phyloP scores from a whole-genome alignment of 1,140 invertebrate genomes.

The Dinothrombium tinctorium region DNA sequence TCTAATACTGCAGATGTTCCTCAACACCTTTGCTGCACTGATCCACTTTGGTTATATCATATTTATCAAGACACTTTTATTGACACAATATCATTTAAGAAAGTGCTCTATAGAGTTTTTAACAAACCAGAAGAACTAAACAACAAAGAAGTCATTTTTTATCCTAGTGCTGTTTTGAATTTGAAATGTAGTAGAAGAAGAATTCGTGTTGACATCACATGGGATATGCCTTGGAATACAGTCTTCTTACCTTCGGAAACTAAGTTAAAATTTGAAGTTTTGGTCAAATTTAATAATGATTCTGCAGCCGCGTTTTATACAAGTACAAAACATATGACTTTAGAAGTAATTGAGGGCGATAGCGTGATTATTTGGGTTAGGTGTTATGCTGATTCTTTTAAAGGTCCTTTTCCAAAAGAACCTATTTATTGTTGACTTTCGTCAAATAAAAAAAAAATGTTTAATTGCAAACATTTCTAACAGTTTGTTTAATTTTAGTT shows the following conservation, averaged over 20 bases:
- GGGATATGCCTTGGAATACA: conserved; percentile 9
- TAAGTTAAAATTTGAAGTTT: conserved; percentile 9
- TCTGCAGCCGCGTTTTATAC: too few species aligned
- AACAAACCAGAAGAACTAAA: neutral
- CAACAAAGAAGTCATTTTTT: neutral
- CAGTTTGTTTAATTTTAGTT: too few species aligned
- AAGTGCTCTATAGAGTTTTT: neutral
- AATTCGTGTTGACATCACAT: conserved; percentile 5
- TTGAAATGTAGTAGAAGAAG: neutral
- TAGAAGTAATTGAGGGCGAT: too few species aligned
- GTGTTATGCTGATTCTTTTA: too few species aligned
- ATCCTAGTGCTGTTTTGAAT: neutral
- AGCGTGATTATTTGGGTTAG: too few species aligned
- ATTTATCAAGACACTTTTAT: conserved; percentile 30
- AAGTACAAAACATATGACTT: too few species aligned
- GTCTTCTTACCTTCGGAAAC: neutral
- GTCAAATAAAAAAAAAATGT: too few species aligned
- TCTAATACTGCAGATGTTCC: conserved; percentile 16
- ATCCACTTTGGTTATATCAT: conserved; percentile 27
- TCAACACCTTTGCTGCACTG: conserved; percentile 25
- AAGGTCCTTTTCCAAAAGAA: too few species aligned
- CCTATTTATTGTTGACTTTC: too few species aligned
- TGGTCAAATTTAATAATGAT: too few species aligned
- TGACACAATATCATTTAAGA: conserved; percentile 15
- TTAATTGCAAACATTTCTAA: too few species aligned